Evolutionary conservation across 2,113 vertebrate species (phyloP).

Genomic region (Paradisaea rubra): DNA sequence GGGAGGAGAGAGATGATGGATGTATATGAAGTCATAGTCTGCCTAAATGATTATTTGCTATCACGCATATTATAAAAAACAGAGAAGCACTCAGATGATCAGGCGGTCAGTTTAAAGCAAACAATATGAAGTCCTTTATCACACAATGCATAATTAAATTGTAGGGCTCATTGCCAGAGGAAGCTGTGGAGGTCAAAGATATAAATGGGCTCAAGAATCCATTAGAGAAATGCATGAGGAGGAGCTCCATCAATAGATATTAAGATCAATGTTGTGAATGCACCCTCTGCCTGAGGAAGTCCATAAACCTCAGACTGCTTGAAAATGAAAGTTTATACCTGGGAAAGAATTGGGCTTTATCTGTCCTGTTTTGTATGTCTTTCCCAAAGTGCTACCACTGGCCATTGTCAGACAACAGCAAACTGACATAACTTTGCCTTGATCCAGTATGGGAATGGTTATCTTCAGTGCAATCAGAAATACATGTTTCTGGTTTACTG

Average conservation of each 20-base stretch:
- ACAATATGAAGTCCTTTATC: slow-evolving; percentile 19
- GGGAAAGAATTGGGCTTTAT: not conserved
- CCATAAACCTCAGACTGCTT: not conserved
- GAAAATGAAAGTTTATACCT: not conserved
- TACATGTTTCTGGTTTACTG: not conserved
- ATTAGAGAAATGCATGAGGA: slow-evolving; percentile 48
- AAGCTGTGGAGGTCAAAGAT: slow-evolving; percentile 20
- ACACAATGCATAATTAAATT: slow-evolving; percentile 46
- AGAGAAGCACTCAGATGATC: not conserved
- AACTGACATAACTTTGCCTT: not conserved
- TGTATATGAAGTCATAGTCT: not conserved
- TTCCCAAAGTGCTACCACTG: not conserved
- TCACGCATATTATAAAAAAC: not conserved
- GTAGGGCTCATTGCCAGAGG: not conserved
- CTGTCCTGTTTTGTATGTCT: not conserved
- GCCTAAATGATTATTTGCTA: not conserved
- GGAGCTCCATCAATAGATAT: slow-evolving; percentile 12
- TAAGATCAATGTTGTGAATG: slow-evolving; percentile 35
- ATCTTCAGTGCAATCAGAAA: not conserved
- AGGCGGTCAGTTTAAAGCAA: not conserved
- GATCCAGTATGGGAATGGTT: not conserved
- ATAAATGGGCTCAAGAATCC: slow-evolving; percentile 32
- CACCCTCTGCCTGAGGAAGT: not conserved
- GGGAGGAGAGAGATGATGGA: not conserved
- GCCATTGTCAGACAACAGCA: not conserved